These are phyloP conservation scores for Todiramphus saurophagus DNA, from an alignment of 2,113 vertebrate genomes.

Conservation along the genomic window DNA sequence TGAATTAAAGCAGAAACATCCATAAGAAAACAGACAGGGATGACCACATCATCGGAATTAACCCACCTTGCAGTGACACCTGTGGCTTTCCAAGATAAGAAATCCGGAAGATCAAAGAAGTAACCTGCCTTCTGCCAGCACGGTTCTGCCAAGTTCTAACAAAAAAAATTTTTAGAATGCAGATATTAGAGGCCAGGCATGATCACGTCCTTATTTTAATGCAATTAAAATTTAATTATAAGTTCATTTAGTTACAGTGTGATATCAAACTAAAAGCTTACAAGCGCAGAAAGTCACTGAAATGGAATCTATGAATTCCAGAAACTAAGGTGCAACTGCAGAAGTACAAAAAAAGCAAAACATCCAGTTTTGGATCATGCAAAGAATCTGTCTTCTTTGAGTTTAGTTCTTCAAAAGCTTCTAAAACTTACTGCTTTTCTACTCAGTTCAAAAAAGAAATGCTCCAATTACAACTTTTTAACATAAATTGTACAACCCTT, in stretches of 20 bases:
- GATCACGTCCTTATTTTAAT: neutral
- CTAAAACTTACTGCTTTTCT: neutral
- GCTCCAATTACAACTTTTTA: neutral
- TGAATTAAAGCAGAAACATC: constrained; percentile 60
- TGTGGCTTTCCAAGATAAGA: constrained; percentile 94
- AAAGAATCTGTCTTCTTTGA: neutral
- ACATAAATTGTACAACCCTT: neutral
- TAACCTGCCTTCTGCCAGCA: constrained; percentile 83
- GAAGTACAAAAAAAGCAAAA: neutral
- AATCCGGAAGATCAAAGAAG: constrained; percentile 97
- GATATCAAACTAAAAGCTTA: neutral
- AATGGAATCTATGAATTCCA: neutral
- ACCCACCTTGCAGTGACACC: constrained; percentile 88
- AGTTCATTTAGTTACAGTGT: neutral
- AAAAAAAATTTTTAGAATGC: constrained; percentile 58
- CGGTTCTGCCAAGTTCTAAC: constrained; percentile 74
- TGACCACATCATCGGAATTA: constrained; percentile 48
- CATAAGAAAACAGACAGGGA: constrained; percentile 20
- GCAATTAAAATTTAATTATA: neutral
- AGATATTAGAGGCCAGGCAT: neutral
- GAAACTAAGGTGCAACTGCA: neutral
- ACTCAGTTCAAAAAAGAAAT: neutral
- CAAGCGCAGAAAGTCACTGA: neutral
- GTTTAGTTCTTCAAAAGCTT: neutral
- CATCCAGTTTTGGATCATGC: neutral